phyloP scores from a whole-genome alignment of 1,140 invertebrate genomes.

The Habropoda laboriosa region DNA sequence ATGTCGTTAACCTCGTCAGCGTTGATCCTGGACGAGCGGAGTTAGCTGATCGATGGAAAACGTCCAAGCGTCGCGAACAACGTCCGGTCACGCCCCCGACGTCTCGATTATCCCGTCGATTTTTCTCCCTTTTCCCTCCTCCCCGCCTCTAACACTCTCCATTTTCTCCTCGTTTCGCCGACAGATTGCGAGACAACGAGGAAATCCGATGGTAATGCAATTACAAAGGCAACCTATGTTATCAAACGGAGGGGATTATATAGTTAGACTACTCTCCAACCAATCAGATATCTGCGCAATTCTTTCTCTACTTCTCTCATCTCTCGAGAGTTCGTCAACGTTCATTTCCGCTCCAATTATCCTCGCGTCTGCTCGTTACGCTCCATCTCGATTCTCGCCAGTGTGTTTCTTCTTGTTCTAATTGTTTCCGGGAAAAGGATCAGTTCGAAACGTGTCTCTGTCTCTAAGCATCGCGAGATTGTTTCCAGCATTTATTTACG shows the following conservation, averaged over 20 bases:
- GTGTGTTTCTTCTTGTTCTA: background rate
- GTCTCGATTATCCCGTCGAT: background rate
- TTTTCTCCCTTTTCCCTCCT: constrained; percentile 6
- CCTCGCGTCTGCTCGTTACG: background rate
- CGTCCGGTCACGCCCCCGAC: constrained; percentile 22
- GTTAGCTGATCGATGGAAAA: background rate
- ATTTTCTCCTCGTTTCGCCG: background rate
- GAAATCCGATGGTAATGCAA: constrained; percentile 1
- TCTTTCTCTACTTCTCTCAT: background rate
- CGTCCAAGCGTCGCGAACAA: background rate
- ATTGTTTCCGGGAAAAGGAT: background rate
- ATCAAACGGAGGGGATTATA: background rate
- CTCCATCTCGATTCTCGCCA: background rate
- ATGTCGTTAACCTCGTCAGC: constrained; percentile 50
- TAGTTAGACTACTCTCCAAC: background rate
- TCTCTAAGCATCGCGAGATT: background rate
- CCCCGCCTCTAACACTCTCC: background rate
- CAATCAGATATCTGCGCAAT: background rate
- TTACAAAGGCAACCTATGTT: background rate
- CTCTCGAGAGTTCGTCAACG: background rate
- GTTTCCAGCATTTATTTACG: background rate
- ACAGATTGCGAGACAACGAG: background rate
- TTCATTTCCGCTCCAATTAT: no score
- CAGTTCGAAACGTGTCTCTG: background rate
- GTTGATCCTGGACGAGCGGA: background rate